A percentile compares a stretch with the other conserved stretches of the same genome.
Evolutionary conservation across 2,888 invertebrate genomes (phyloP).

Genomic region (Ethmia dodecea): DNA sequence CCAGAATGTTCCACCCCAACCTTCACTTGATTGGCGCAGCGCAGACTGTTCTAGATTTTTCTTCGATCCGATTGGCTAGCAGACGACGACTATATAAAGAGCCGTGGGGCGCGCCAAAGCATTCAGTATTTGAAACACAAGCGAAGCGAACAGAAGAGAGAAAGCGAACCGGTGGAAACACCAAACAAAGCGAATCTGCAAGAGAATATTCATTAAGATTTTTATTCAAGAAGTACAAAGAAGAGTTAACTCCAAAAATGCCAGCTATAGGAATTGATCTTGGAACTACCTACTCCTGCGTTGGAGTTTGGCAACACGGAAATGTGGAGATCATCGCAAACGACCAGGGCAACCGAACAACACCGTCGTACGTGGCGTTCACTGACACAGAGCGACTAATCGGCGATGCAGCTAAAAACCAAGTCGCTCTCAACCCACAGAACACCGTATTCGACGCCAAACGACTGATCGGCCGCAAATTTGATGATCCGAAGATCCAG

Average conservation of each 20-base stretch:
- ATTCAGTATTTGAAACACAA: slow-evolving; percentile 54
- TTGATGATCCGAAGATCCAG: slow-evolving; percentile 85
- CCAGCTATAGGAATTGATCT: slow-evolving; percentile 79
- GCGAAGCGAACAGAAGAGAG: slow-evolving; percentile 32
- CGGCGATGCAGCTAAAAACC: slow-evolving; percentile 92
- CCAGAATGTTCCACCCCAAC: slow-evolving; percentile 35
- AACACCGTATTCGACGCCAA: slow-evolving; percentile 87
- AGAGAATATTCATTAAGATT: slow-evolving; percentile 6
- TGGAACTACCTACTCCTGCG: slow-evolving; percentile 93
- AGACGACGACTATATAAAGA: slow-evolving; percentile 35
- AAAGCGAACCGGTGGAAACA: slow-evolving; percentile 30
- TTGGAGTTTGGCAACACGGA: slow-evolving; percentile 90
- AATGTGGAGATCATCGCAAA: slow-evolving; percentile 92
- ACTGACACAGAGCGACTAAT: slow-evolving; percentile 90
- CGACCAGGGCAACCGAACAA: slow-evolving; percentile 92
- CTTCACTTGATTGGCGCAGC: slow-evolving; percentile 37
- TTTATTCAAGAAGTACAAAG: slow-evolving; percentile 2
- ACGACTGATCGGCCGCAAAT: slow-evolving; percentile 88
- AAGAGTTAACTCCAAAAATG: slow-evolving; percentile 32
- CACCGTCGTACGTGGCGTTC: slow-evolving; percentile 92
- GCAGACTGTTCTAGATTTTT: slow-evolving; percentile 39
- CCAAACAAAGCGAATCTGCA: slow-evolving; percentile 16
- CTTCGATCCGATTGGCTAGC: slow-evolving; percentile 38
- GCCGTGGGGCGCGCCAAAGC: slow-evolving; percentile 40
- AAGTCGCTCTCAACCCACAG: slow-evolving; percentile 85